Conservation (phyloP, 2,888 invertebrate species). For the Drosophila tanythrix region DNA sequence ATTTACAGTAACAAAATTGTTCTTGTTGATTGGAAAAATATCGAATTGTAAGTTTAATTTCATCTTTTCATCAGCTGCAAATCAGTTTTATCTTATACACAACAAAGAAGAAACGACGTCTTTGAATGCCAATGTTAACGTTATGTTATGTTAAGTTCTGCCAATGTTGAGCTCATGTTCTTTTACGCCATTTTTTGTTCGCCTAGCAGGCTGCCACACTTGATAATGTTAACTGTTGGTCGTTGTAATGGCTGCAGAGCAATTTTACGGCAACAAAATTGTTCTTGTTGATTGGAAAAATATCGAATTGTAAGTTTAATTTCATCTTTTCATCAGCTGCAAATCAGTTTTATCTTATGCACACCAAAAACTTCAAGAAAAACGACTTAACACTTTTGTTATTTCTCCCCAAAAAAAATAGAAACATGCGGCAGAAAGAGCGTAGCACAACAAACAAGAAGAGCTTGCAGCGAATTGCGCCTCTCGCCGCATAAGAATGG, state of each 20-base stretch:
- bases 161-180: not conserved
- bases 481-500: constrained; percentile 19
- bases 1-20: not conserved
- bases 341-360: not conserved
- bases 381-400: not conserved
- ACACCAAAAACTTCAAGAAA: not conserved
- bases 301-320: not conserved
- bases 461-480: constrained; percentile 20
- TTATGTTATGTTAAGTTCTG: constrained; percentile 18
- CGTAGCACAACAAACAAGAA: constrained; percentile 53
- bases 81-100: not conserved
- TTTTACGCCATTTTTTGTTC: too few relatives aligned
- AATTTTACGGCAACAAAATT: not conserved
- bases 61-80: not conserved
- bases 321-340: not conserved
- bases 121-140: constrained; percentile 44
- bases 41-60: not conserved
- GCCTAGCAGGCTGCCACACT: constrained; percentile 36
- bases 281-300: not conserved
- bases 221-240: not conserved
- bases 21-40: not conserved
- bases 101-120: constrained; percentile 3
- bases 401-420: not conserved
- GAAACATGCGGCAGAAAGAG: constrained; percentile 23
- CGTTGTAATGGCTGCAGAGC: not conserved